phyloP scores from a whole-genome alignment of 2,113 vertebrate genomes.

The Leiothrix lutea region DNA sequence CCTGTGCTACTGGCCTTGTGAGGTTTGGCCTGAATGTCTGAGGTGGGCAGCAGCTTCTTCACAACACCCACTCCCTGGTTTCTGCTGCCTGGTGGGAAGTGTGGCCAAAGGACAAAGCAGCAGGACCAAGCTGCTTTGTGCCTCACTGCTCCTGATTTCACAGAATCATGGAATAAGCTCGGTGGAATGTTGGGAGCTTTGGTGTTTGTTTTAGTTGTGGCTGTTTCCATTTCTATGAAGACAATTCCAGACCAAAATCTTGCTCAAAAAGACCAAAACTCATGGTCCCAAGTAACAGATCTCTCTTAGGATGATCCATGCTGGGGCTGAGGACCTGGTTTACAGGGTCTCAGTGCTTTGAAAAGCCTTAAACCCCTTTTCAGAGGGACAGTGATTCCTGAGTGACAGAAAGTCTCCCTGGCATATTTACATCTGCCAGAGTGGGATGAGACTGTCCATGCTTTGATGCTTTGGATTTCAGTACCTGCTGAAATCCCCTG shows the following conservation, averaged over 20 bases:
- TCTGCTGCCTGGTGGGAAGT: not conserved
- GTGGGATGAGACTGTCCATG: not conserved
- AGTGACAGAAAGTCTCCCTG: not conserved
- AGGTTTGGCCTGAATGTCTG: not conserved
- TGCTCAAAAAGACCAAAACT: not conserved
- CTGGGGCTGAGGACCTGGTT: not conserved
- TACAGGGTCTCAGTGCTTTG: not conserved
- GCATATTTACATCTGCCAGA: conserved; percentile 15
- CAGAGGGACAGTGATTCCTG: not conserved
- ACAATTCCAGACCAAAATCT: not conserved
- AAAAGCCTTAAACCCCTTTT: not conserved
- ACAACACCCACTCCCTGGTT: not conserved
- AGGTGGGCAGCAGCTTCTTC: not conserved
- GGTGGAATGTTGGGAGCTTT: not conserved
- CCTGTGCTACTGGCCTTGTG: not conserved
- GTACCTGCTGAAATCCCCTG: conserved; percentile 37
- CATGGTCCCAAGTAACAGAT: not conserved
- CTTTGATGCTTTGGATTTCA: conserved; percentile 42
- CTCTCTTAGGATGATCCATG: not conserved
- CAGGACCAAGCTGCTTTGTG: not conserved
- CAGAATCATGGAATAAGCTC: not conserved
- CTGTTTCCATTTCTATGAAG: not conserved
- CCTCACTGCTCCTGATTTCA: accelerated
- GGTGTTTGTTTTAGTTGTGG: not conserved
- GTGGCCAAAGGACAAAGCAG: not conserved